Percentiles rank a stretch among this genome's conserved stretches.
Conservation (phyloP, 2,888 invertebrate species). For the Ormyrus pomaceus region DNA sequence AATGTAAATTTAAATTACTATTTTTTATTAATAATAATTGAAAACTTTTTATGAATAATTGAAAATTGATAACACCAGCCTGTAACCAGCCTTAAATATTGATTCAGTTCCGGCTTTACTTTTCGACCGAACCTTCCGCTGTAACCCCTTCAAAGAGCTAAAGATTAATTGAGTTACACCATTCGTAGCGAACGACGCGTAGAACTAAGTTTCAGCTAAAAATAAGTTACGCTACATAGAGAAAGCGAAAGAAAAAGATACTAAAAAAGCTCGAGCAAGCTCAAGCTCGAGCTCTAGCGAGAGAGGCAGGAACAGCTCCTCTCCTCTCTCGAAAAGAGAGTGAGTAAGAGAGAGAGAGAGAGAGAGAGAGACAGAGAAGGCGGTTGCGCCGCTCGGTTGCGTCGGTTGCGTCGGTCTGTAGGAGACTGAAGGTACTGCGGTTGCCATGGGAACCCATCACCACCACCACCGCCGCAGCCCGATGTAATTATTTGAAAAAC, state of each 20-base stretch:
- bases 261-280: conserved; percentile 2
- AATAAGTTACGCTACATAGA: conserved; percentile 30
- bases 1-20: no score
- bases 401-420: conserved; percentile 62
- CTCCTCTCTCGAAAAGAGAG: conserved; percentile 12
- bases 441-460: conserved; percentile 74
- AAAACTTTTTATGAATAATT: not conserved
- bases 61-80: not conserved
- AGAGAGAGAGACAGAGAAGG: conserved; percentile 43
- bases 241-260: conserved; percentile 41
- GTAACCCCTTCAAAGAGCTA: not conserved
- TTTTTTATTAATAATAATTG: not conserved
- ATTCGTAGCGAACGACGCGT: conserved; percentile 24
- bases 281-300: no score
- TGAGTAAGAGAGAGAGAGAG: conserved; percentile 32
- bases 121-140: not conserved
- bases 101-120: not conserved
- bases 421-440: conserved; percentile 71
- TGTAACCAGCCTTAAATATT: not conserved
- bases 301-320: no score
- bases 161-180: conserved; percentile 38
- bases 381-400: conserved; percentile 65
- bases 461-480: conserved; percentile 68
- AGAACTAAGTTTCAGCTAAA: conserved; percentile 24
- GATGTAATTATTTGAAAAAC: conserved; percentile 77